Evolutionary conservation across 2,888 invertebrate genomes (phyloP).

Genomic region (Daptonema setosum): DNA sequence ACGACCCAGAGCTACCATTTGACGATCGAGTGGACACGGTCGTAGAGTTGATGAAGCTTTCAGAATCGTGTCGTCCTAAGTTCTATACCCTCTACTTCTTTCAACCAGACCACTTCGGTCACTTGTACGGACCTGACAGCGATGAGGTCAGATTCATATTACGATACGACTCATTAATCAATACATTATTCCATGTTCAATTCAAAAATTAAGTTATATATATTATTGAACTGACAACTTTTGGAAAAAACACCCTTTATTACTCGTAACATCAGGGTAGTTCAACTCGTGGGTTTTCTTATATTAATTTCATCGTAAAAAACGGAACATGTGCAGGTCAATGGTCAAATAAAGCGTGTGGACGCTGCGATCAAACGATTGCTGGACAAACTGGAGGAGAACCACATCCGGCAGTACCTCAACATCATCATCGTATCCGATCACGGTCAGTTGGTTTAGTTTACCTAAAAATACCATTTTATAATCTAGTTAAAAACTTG

Average conservation of each 20-base stretch:
- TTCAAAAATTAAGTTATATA: too few relatives aligned
- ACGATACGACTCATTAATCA: too few relatives aligned
- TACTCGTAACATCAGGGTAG: too few relatives aligned
- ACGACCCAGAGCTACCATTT: background rate
- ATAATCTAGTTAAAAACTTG: too few relatives aligned
- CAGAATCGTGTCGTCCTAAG: constrained; percentile 8
- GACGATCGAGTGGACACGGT: background rate
- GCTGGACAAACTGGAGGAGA: constrained; percentile 11
- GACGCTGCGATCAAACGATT: constrained; percentile 9
- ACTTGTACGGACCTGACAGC: constrained; percentile 14
- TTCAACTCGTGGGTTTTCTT: too few relatives aligned
- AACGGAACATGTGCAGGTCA: background rate
- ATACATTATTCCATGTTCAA: too few relatives aligned
- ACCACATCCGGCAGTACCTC: constrained; percentile 13
- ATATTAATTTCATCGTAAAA: too few relatives aligned
- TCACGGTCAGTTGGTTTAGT: constrained; percentile 19
- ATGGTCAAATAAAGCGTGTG: background rate
- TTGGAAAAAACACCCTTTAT: too few relatives aligned
- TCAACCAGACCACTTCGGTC: constrained; percentile 17
- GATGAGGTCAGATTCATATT: constrained; percentile 18
- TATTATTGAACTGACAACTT: too few relatives aligned
- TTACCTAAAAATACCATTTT: too few relatives aligned
- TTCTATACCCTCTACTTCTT: constrained; percentile 16
- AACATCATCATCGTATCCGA: constrained; percentile 19
- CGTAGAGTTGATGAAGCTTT: background rate